A percentile compares a stretch with the other conserved stretches of the same genome.
Evolutionary conservation across 2,797 vertebrate genomes (phyloP).

Genomic region (Halcyon chelicuti): DNA sequence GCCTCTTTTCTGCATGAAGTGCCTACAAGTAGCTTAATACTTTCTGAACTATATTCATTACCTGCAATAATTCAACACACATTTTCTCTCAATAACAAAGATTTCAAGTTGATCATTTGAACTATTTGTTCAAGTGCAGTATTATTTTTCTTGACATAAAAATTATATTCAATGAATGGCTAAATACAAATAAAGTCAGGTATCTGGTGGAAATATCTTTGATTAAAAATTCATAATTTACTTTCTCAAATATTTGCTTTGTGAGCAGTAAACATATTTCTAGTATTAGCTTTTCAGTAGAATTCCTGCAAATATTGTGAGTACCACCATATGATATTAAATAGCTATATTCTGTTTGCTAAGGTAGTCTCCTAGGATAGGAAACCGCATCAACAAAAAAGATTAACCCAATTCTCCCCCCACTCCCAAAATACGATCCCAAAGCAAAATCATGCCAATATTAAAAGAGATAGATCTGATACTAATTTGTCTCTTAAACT

Average conservation of each 20-base stretch:
- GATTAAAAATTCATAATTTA: constrained; percentile 26
- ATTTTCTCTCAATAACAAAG: neutral
- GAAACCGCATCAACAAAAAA: neutral
- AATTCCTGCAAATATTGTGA: neutral
- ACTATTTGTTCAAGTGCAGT: neutral
- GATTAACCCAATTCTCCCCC: neutral
- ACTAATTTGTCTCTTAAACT: neutral
- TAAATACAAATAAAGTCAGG: neutral
- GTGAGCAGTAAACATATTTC: neutral
- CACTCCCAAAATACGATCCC: neutral
- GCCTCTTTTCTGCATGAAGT: neutral
- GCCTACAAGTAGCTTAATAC: neutral
- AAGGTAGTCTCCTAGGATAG: neutral
- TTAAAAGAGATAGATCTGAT: neutral
- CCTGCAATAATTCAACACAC: neutral
- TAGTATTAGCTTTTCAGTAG: neutral
- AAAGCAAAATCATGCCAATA: neutral
- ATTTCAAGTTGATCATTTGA: neutral
- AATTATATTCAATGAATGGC: neutral
- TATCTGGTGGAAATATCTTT: neutral
- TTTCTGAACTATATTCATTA: neutral
- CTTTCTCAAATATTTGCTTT: neutral
- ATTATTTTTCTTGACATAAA: neutral
- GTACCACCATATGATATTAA: neutral
- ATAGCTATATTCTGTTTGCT: neutral